phyloP scores from a whole-genome alignment of 2,888 invertebrate genomes.

The Parnassius mnemosyne region DNA sequence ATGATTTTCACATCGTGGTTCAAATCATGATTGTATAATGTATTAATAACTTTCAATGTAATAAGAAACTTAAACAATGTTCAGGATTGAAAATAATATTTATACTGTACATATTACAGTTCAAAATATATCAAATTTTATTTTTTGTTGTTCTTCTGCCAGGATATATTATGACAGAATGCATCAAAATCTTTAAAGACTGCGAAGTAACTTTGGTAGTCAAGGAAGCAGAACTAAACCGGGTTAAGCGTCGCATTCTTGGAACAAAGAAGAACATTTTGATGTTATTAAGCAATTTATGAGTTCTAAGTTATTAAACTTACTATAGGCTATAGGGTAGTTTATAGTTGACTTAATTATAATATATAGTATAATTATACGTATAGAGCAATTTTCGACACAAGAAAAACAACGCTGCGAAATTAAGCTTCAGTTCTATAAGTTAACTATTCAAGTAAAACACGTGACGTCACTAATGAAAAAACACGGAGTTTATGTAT shows the following conservation, averaged over 20 bases:
- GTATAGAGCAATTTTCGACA: conserved; percentile 52
- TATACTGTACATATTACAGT: no score
- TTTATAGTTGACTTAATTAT: conserved; percentile 12
- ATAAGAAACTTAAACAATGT: no score
- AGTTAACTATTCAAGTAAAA: conserved; percentile 31
- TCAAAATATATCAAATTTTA: neutral
- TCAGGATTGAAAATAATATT: no score
- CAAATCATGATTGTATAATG: no score
- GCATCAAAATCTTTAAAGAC: conserved; percentile 18
- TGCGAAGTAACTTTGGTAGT: conserved; percentile 20
- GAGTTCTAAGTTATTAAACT: conserved; percentile 33
- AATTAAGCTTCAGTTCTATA: conserved; percentile 45
- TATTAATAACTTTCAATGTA: no score
- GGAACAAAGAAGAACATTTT: conserved; percentile 44
- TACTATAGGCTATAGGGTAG: conserved; percentile 4
- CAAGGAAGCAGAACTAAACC: conserved; percentile 44
- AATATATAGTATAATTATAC: conserved; percentile 24
- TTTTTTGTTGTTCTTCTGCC: neutral
- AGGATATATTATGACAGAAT: neutral
- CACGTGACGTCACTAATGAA: neutral
- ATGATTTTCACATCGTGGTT: no score
- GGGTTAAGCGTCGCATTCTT: conserved; percentile 63
- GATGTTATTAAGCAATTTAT: conserved; percentile 42
- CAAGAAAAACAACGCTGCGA: conserved; percentile 56
- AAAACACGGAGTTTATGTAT: no score